A percentile compares a stretch with the other conserved stretches of the same genome.
These are phyloP conservation scores for Plusia festucae DNA, from an alignment of 2,888 invertebrate species.

Conservation along the genomic window DNA sequence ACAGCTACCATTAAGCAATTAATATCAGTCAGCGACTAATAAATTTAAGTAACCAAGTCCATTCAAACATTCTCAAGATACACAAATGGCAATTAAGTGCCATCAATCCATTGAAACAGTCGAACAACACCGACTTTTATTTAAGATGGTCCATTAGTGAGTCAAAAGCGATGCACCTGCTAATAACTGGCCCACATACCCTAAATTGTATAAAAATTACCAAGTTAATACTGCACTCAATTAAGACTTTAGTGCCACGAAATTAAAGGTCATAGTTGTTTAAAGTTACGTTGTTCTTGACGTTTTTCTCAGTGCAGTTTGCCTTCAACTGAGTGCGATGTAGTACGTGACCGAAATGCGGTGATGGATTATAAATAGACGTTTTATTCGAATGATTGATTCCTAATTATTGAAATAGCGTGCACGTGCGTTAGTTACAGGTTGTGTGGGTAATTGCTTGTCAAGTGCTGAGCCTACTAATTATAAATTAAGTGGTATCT, in stretches of 20 bases:
- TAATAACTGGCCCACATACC: constrained; percentile 58
- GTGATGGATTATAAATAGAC: constrained; percentile 35
- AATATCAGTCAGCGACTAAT: constrained; percentile 21
- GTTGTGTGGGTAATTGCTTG: constrained; percentile 24
- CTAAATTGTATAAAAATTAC: constrained; percentile 43
- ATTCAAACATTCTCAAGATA: constrained; percentile 15
- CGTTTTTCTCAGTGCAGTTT: constrained; percentile 51
- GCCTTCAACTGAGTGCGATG: constrained; percentile 39
- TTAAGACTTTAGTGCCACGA: constrained; percentile 41
- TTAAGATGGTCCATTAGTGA: constrained; percentile 36
- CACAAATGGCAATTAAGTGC: constrained; percentile 36
- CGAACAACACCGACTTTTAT: constrained; percentile 32
- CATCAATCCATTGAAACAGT: constrained; percentile 35
- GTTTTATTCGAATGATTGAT: constrained; percentile 46
- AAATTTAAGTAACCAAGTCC: constrained; percentile 18
- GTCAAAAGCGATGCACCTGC: constrained; percentile 59
- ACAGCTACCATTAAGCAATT: constrained; percentile 24
- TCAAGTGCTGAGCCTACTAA: background rate
- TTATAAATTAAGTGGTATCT: constrained; percentile 1
- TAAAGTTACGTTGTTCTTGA: constrained; percentile 17
- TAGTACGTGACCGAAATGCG: constrained; percentile 53
- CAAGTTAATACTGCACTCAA: constrained; percentile 28
- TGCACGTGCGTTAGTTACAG: constrained; percentile 12
- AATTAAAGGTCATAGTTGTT: constrained; percentile 27
- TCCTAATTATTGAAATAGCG: constrained; percentile 49